phyloP scores from a whole-genome alignment of 2,888 invertebrate genomes.

The Cheilosia vulpina region DNA sequence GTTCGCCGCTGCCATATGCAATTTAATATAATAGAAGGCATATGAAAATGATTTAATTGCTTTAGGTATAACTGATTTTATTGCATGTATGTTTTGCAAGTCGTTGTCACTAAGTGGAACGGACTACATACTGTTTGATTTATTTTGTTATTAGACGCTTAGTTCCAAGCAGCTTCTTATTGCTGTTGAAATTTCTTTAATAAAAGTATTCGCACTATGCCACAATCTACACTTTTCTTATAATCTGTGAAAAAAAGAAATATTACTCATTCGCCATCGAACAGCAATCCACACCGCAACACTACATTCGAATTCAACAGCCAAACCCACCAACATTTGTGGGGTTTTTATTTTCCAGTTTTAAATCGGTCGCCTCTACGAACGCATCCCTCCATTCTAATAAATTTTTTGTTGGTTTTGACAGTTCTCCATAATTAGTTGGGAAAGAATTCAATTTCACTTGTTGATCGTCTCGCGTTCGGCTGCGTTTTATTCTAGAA shows the following conservation, averaged over 20 bases:
- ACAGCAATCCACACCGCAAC: neutral
- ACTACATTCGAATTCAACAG: conserved; percentile 5
- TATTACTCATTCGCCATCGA: conserved; percentile 54
- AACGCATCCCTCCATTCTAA: conserved; percentile 46
- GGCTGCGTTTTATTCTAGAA: conserved; percentile 45
- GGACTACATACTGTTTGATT: too few species aligned
- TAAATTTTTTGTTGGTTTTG: conserved; percentile 33
- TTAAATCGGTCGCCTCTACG: conserved; percentile 10
- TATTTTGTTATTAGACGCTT: too few species aligned
- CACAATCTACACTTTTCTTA: neutral
- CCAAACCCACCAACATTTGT: neutral
- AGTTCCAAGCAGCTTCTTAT: too few species aligned
- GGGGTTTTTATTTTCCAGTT: conserved; percentile 2
- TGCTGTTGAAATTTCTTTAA: too few species aligned
- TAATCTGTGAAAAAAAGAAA: conserved; percentile 18
- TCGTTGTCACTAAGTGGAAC: too few species aligned
- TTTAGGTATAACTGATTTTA: too few species aligned
- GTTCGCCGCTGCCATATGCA: too few species aligned
- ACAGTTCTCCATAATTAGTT: conserved; percentile 55
- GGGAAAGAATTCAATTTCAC: conserved; percentile 53
- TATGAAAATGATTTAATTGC: too few species aligned
- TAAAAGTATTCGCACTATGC: too few species aligned
- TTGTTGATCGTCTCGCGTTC: conserved; percentile 62
- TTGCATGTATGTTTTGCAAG: too few species aligned
- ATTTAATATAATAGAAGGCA: too few species aligned